phyloP scores from a whole-genome alignment of 2,888 invertebrate genomes.

The Apantesis nais region DNA sequence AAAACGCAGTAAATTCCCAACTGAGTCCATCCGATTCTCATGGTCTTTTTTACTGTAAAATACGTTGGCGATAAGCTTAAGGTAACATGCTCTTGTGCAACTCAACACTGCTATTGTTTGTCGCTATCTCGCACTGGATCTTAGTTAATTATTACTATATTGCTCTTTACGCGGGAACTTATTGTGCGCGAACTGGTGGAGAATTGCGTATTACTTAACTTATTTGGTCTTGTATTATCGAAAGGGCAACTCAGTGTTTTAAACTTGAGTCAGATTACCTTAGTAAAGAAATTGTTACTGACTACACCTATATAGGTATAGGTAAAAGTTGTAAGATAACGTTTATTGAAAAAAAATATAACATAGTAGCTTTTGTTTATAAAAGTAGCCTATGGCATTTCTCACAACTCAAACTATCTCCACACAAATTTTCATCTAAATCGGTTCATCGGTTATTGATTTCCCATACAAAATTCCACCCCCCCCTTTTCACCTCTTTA shows the following conservation, averaged over 20 bases:
- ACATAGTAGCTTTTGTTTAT: too few relatives aligned
- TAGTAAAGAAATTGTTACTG: too few relatives aligned
- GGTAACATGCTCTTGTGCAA: slow-evolving; percentile 47
- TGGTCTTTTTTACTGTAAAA: slow-evolving; percentile 22
- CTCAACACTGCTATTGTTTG: slow-evolving; percentile 55
- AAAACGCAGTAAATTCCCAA: slow-evolving; percentile 13
- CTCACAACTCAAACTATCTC: too few relatives aligned
- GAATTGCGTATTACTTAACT: slow-evolving; percentile 31
- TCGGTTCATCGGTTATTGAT: too few relatives aligned
- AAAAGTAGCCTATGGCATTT: too few relatives aligned
- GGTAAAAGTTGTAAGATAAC: too few relatives aligned
- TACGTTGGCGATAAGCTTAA: slow-evolving; percentile 28
- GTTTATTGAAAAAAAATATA: too few relatives aligned
- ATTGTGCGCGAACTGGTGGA: slow-evolving; percentile 33
- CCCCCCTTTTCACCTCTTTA: too few relatives aligned
- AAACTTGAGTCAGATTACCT: background rate
- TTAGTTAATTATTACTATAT: slow-evolving; percentile 56
- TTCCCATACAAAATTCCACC: too few relatives aligned
- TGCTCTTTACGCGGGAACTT: slow-evolving; percentile 37
- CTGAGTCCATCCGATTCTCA: slow-evolving; percentile 38
- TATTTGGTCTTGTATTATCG: slow-evolving; percentile 15
- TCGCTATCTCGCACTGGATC: slow-evolving; percentile 55
- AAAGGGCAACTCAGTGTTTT: background rate
- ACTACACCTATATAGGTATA: too few relatives aligned
- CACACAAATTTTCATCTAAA: too few relatives aligned